Evolutionary conservation across 2,797 vertebrate genomes (phyloP), one percentile per base, ranked within the genome.

Genomic region (Chelon labrosus): DNA sequence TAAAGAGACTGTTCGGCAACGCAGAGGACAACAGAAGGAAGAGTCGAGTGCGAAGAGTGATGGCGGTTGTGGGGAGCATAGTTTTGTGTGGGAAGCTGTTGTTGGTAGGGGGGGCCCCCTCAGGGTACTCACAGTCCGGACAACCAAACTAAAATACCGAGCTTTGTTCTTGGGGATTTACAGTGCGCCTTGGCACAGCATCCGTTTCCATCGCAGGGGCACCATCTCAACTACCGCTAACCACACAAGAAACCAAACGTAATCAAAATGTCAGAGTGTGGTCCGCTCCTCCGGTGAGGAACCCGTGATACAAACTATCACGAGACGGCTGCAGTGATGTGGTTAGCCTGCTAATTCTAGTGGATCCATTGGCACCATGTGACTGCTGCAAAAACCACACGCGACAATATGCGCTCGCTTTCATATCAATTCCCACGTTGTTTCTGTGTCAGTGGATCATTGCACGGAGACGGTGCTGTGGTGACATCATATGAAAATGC

Each of bases 121-220:
- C 16, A 16, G 65, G 44, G 44, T 68, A 65, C 78, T 80, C 70
- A 57, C 74, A 68, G 60, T 70, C 65, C 58, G 51, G 70, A 69
- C 83, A 58, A 70, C 44, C 62, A 46, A 41, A 68, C 39, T 66
- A 47, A 85, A 80, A 82, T 54, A 80, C 74, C 10, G 13, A 60
- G 56, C 74, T 86, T 82, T 89, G 80, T 87, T 85, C 65, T 46
- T 10, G 4, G 51, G 76, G 75, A 91, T 91, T 88, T 88, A 83
- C 75, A 65, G 52, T 58, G 65, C 66, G 51, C 42, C 54, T n/a
- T 61, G 41, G 74, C 54, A 63, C 44, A 25, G 7, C 11, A 52
- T 79, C 60, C 56, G 19, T 77, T 84, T 82, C 70, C 44, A 83
- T 87, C 84, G 84, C 53, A 41, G 69, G 37, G 65, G 16, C 61